These are phyloP conservation scores for Semnornis frantzii DNA, from an alignment of 2,113 vertebrate species.

Conservation along the genomic window DNA sequence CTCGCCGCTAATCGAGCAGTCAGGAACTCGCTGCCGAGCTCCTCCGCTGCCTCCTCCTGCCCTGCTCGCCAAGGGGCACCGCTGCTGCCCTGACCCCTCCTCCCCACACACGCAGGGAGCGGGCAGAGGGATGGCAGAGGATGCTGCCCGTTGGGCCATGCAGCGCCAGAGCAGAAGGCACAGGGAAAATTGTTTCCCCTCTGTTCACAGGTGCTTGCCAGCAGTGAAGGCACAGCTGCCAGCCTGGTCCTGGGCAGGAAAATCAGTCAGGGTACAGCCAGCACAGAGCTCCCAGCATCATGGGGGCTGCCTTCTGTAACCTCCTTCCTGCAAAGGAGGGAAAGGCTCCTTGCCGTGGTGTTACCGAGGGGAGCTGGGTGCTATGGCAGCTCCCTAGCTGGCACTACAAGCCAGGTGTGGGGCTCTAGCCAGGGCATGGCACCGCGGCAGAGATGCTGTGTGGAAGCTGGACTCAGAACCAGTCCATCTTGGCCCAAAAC, in stretches of 20 bases:
- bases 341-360: not conserved
- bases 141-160: not conserved
- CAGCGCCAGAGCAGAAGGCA: not conserved
- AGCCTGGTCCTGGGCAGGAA: not conserved
- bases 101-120: not conserved
- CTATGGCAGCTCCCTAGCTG: not conserved
- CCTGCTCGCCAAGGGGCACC: not conserved
- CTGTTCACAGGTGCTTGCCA: not conserved
- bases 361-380: not conserved
- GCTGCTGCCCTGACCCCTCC: not conserved
- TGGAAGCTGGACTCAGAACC: not conserved
- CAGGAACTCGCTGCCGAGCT: conserved; percentile 9
- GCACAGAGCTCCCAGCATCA: not conserved
- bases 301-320: not conserved
- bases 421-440: not conserved
- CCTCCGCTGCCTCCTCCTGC: not conserved
- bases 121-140: not conserved
- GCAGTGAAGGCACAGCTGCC: not conserved
- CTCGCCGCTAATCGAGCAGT: conserved; percentile 59
- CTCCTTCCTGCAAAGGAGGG: not conserved
- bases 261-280: not conserved
- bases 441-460: not conserved
- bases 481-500: not conserved
- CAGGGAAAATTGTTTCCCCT: not conserved
- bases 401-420: rapidly evolving